Percentiles rank a stretch among this genome's conserved stretches.
phyloP scores from a whole-genome alignment of 2,113 vertebrate genomes.

The Uria aalge region DNA sequence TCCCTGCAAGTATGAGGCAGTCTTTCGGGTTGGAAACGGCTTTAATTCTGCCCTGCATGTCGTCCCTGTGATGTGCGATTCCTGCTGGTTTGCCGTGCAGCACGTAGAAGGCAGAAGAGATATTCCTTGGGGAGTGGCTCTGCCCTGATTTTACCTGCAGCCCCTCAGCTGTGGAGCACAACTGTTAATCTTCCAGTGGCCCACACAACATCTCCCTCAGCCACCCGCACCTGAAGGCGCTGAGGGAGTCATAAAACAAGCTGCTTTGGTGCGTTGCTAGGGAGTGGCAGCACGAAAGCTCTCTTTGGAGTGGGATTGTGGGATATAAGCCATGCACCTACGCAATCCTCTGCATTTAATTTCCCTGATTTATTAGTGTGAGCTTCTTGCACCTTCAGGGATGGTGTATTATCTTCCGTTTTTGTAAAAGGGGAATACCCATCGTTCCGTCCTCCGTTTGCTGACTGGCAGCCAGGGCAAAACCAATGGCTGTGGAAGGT shows the following conservation, averaged over 20 bases:
- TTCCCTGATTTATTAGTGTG: constrained; percentile 46
- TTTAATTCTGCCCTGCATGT: background rate
- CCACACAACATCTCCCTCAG: background rate
- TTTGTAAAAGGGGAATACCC: background rate
- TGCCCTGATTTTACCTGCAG: background rate
- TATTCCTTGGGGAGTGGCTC: background rate
- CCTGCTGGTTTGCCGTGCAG: background rate
- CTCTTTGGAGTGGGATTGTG: background rate
- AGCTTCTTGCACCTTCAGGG: constrained; percentile 59
- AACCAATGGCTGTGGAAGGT: background rate
- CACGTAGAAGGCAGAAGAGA: background rate
- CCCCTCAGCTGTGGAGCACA: background rate
- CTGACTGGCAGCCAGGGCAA: background rate
- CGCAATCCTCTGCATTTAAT: constrained; percentile 8
- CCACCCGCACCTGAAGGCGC: background rate
- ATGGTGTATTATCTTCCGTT: background rate
- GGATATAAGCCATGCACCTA: background rate
- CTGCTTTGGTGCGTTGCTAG: background rate
- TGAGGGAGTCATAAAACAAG: background rate
- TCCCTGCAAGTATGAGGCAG: background rate
- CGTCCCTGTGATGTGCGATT: rapidly evolving
- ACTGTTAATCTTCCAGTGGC: background rate
- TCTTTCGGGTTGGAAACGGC: background rate
- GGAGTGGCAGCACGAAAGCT: constrained; percentile 4
- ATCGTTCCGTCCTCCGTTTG: background rate